phyloP scores from a whole-genome alignment of 2,888 invertebrate genomes.

The Kuschelorhynchus macadamiae region DNA sequence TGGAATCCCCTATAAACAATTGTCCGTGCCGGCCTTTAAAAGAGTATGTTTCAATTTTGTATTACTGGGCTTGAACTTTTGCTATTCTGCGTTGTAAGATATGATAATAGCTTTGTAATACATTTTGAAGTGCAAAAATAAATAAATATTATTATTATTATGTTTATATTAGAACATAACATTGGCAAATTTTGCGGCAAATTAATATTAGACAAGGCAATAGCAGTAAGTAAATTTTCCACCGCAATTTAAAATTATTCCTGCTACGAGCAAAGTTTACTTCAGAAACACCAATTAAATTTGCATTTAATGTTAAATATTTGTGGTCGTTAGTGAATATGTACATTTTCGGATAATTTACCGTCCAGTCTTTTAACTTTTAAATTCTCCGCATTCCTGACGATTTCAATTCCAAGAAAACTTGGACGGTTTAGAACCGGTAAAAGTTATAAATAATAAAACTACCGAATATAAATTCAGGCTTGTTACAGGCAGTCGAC shows the following conservation, averaged over 20 bases:
- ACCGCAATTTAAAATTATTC: slow-evolving; percentile 25
- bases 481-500: slow-evolving; percentile 44
- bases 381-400: slow-evolving; percentile 46
- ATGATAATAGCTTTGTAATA: too few relatives aligned
- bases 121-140: too few relatives aligned
- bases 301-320: slow-evolving; percentile 48
- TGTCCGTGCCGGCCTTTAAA: too few relatives aligned
- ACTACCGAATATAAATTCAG: slow-evolving; percentile 47
- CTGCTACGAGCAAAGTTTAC: slow-evolving; percentile 23
- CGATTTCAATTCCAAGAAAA: slow-evolving; percentile 46
- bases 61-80: too few relatives aligned
- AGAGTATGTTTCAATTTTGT: too few relatives aligned
- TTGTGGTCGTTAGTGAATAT: slow-evolving; percentile 44
- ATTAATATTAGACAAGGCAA: too few relatives aligned
- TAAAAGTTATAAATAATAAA: slow-evolving; percentile 51
- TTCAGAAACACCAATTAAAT: slow-evolving; percentile 43
- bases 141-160: too few relatives aligned
- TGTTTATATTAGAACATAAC: too few relatives aligned
- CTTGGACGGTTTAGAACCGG: slow-evolving; percentile 42
- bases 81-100: too few relatives aligned
- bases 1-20: too few relatives aligned
- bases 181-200: too few relatives aligned
- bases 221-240: slow-evolving; percentile 2
- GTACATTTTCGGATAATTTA: slow-evolving; percentile 48
- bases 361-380: slow-evolving; percentile 42